phyloP scores from a whole-genome alignment of 2,797 vertebrate species.

The Thripadectes ignobilis region DNA sequence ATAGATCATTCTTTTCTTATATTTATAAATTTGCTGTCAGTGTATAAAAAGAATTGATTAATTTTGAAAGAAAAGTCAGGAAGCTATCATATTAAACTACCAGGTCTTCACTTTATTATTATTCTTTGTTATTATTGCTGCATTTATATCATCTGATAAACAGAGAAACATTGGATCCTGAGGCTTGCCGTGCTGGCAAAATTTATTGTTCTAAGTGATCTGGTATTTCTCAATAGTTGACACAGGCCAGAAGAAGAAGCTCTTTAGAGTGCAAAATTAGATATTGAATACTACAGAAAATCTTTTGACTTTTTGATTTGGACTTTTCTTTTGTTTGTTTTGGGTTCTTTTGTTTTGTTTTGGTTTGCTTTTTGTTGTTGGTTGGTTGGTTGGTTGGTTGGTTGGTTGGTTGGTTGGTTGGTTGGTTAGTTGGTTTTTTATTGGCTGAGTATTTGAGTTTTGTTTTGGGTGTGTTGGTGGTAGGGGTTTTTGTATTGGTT shows the following conservation, averaged over 20 bases:
- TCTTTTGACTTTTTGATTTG: not conserved
- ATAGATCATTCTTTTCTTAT: not conserved
- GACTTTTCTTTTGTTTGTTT: not conserved
- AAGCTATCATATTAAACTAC: not conserved
- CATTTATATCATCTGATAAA: not conserved
- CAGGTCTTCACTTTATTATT: not conserved
- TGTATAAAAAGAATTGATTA: not conserved
- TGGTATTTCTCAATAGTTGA: not conserved
- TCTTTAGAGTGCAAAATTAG: not conserved
- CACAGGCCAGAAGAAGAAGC: not conserved
- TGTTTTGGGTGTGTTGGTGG: rapidly evolving
- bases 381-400: too few species aligned
- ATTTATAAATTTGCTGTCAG: not conserved
- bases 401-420: too few species aligned
- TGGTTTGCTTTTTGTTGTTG: too few species aligned
- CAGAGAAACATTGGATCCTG: not conserved
- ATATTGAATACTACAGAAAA: not conserved
- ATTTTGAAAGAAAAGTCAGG: not conserved
- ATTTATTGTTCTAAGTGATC: not conserved
- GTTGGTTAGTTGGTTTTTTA: too few species aligned
- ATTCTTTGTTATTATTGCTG: not conserved
- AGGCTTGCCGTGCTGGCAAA: not conserved
- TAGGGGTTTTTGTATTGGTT: not conserved
- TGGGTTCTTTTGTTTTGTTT: not conserved
- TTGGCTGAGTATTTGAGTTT: not conserved